Evolutionary conservation across 2,113 vertebrate species (phyloP), one percentile per base, ranked within the genome.

Genomic region (Gobius niger): DNA sequence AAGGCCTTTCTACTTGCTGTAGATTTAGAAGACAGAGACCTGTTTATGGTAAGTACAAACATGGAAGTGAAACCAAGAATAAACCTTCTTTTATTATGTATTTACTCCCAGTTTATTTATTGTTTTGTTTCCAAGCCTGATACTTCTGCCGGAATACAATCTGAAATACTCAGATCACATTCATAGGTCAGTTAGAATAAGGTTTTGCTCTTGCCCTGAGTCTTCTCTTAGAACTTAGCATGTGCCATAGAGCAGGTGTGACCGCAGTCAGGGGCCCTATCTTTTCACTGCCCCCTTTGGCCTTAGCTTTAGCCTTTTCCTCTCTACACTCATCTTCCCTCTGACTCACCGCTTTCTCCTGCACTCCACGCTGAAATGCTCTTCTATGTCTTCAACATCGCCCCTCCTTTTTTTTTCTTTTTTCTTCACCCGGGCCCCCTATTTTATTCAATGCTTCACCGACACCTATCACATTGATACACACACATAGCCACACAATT

Each of bases 1-100:
- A 99, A 98, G 86, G 97, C 97, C 0, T 99, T 99, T 90, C 94
- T 99, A 61, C 92, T 99, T 3, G 97, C 98, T 47, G 87, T 99
- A 62, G 97, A 99, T 85, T 92, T 99, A 4, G 94, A 95, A 65
- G 94, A 91, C 60, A 94, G 91, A 77, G 97, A 99, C 90, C 91
- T 99, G 71, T 99, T 98, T 79, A 99, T 99, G 98, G 98, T 99
- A 89, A 97, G 95, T 73, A 34, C 7, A 42, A 8, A 40, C 34
- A 40, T 42, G 41, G 7, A 44, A 44, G 13, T 7, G 41, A 59
- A 59, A 15, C 56, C 34, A 15, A 7, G 53, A 34, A 11, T 10
- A 56, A 18, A 9, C 52, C 52, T 11, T 12, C 19, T 54, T 54
- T 19, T 54, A 24, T 24, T 16, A 54, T 54, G 18, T 24, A 19